Evolutionary conservation across 2,888 invertebrate species (phyloP).

Genomic region (Lycaena phlaeas): DNA sequence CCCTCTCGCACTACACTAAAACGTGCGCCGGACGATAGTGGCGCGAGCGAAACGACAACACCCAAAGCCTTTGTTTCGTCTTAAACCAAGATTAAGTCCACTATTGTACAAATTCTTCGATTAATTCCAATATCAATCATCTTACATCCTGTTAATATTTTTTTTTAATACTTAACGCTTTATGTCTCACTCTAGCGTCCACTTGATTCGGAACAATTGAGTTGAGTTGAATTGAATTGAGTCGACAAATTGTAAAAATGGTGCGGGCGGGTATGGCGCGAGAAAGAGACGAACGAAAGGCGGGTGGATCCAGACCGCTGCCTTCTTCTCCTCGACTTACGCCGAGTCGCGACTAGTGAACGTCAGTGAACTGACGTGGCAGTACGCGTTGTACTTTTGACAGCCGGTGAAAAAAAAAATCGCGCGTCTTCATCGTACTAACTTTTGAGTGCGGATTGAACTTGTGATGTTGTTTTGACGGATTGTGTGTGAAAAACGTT

Average conservation of each 20-base stretch:
- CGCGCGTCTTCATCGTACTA: conserved; percentile 65
- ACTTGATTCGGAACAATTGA: conserved; percentile 68
- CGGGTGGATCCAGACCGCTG: conserved; percentile 69
- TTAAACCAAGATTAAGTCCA: conserved; percentile 67
- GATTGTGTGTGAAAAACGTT: conserved; percentile 40
- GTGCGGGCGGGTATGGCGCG: conserved; percentile 63
- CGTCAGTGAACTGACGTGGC: conserved; percentile 66
- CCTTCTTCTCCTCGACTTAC: conserved; percentile 71
- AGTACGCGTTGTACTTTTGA: conserved; percentile 47
- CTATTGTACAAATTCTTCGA: conserved; percentile 50
- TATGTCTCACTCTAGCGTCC: conserved; percentile 69
- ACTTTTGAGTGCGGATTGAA: conserved; percentile 44
- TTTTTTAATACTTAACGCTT: conserved; percentile 33
- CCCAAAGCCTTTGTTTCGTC: conserved; percentile 53
- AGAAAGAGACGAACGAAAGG: conserved; percentile 70
- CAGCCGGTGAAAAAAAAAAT: conserved; percentile 45
- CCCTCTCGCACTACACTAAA: conserved; percentile 43
- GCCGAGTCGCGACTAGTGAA: conserved; percentile 67
- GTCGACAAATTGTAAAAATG: conserved; percentile 71
- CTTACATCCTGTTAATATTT: not conserved
- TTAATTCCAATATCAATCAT: conserved; percentile 30
- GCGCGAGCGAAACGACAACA: conserved; percentile 56
- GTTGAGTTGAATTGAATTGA: conserved; percentile 74
- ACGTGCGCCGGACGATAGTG: conserved; percentile 57
- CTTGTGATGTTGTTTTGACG: conserved; percentile 28